Conservation (phyloP, 2,113 vertebrate genomes). For the Apteryx mantelli region DNA sequence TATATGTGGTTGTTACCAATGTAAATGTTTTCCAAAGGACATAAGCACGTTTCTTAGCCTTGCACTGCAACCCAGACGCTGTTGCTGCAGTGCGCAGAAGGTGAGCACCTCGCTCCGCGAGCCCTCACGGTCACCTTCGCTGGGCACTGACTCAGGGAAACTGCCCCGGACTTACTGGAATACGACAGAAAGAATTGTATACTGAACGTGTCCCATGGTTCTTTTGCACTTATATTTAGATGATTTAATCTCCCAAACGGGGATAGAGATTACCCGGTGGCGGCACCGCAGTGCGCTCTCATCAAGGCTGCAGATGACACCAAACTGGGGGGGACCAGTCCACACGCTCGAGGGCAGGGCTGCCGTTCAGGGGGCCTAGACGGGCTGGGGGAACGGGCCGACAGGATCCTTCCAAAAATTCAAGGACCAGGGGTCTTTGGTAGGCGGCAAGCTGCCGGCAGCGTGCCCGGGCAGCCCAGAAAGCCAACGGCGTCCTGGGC, state of each 20-base stretch:
- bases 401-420: no score
- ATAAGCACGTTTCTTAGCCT: not conserved
- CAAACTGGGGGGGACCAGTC: no score
- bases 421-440: no score
- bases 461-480: no score
- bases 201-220: not conserved
- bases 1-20: no score
- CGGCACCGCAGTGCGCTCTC: not conserved
- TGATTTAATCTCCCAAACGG: not conserved
- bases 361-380: no score
- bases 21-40: not conserved
- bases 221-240: not conserved
- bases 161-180: not conserved
- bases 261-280: not conserved
- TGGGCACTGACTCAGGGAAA: not conserved
- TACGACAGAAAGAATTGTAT: not conserved
- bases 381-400: no score
- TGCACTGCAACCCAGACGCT: not conserved
- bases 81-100: not conserved
- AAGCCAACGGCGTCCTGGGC: no score
- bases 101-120: not conserved
- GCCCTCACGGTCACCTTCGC: not conserved
- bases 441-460: no score
- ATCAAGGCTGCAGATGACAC: not conserved
- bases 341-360: no score